Base-by-base conservation (phyloP, 2,888 invertebrate species). In the Macropis europaea region DNA sequence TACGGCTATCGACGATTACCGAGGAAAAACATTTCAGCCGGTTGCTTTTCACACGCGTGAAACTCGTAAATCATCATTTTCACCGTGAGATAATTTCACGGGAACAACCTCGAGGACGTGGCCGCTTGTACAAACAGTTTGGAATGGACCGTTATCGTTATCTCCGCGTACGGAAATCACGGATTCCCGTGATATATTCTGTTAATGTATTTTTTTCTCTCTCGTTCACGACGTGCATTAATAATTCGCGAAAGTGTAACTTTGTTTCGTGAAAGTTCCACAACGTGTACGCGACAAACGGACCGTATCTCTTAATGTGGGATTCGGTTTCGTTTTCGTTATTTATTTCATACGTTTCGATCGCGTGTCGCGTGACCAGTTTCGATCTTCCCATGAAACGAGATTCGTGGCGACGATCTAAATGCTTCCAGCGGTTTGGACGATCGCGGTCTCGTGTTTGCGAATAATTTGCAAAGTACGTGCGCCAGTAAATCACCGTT, bases 241-340 rank as follows among this genome's bases (percentile, higher is more conserved):
- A 64, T 38, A 64, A 63, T 64, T 53, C 64, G 72, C 53, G 64
- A 72, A 73, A 72, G 73, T 42, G 40, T 38, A 30, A 53, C 26
- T 54, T 52, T 53, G 53, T 64, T 43, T 19, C 72, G 72, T 64
- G 72, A 73, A 73, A 73, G 72, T 50, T 32, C 30, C 24, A 6
- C 24, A 47, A 15, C 43, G 52, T 61, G 53, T 61, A 60, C 36
- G 32, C 24, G 22, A 5, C 32, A 53, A 53, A 53, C 52, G 32
- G 32, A 28, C 66, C 36, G 53, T 52, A 50, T 66, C 67, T 38
- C 26, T 48, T 40, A 62, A 69, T 45, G 42, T 43, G 15, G 48
- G 28, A 26, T 42, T 15, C 43, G 38, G 32, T 30, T 47, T 68
- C 38, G 38, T 52, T 69, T 69, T 69, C 32, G 24, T 43, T 42